phyloP scores from a whole-genome alignment of 2,797 vertebrate genomes.

The Pagetopsis macropterus region DNA sequence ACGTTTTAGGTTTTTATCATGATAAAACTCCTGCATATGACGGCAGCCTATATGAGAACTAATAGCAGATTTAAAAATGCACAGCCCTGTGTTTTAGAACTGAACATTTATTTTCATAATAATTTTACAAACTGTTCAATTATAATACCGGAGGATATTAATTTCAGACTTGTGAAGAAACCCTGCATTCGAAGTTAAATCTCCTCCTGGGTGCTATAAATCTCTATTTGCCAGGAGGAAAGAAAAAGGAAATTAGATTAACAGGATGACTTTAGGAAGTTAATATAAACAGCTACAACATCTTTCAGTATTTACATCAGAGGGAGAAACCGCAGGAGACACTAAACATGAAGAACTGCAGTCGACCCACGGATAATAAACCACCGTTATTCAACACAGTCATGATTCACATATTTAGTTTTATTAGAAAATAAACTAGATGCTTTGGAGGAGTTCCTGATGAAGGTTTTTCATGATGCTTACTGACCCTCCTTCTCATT shows the following conservation, averaged over 20 bases:
- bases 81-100: constrained; percentile 17
- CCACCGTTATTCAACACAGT: neutral
- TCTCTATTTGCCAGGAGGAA: constrained; percentile 54
- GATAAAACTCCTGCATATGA: constrained; percentile 8
- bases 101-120: constrained; percentile 38
- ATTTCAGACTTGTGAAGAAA: constrained; percentile 38
- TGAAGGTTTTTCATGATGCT: constrained; percentile 5
- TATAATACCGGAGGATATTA: constrained; percentile 32
- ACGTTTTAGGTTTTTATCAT: neutral
- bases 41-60: constrained; percentile 7
- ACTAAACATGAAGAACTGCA: constrained; percentile 39
- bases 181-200: constrained; percentile 28
- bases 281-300: constrained; percentile 27
- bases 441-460: constrained; percentile 11
- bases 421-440: constrained; percentile 13
- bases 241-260: constrained; percentile 42
- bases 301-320: constrained; percentile 56
- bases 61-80: neutral
- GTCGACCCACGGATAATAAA: constrained; percentile 20
- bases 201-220: constrained; percentile 51
- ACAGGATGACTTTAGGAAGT: constrained; percentile 28
- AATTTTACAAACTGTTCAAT: constrained; percentile 36
- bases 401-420: constrained; percentile 10
- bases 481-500: constrained; percentile 31
- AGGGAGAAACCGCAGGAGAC: constrained; percentile 19